A percentile compares a stretch with the other conserved stretches of the same genome.
phyloP scores from a whole-genome alignment of 1,140 invertebrate genomes.

The Drosophila gunungcola region DNA sequence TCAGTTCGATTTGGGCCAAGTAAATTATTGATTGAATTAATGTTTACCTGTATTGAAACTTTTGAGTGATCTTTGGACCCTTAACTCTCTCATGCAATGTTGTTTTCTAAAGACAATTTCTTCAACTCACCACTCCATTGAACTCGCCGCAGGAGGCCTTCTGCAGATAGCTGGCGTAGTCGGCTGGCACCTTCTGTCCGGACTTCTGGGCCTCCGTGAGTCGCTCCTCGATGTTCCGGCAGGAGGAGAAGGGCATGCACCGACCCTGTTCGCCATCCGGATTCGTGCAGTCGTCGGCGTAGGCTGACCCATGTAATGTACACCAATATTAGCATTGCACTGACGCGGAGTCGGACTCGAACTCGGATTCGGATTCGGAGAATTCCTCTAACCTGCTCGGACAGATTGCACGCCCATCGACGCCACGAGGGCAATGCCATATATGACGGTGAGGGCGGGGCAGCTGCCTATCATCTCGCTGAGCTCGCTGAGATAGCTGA shows the following conservation, averaged over 20 bases:
- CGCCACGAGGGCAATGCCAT: slow-evolving; percentile 38
- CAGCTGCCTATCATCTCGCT: slow-evolving; percentile 44
- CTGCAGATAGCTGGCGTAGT: slow-evolving; percentile 54
- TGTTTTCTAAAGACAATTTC: too few relatives aligned
- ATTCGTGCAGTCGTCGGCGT: slow-evolving; percentile 58
- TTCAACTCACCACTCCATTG: slow-evolving; percentile 49
- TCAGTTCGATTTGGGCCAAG: not conserved
- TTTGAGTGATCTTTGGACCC: not conserved
- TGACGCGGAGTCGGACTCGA: slow-evolving; percentile 11
- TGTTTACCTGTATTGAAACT: not conserved
- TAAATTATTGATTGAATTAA: not conserved
- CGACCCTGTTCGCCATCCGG: slow-evolving; percentile 52
- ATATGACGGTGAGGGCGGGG: slow-evolving; percentile 20
- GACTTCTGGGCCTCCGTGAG: slow-evolving; percentile 33
- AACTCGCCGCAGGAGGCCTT: slow-evolving; percentile 56
- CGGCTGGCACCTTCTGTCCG: slow-evolving; percentile 33
- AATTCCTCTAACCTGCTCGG: slow-evolving; percentile 56
- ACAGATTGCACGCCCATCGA: slow-evolving; percentile 28
- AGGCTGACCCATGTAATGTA: slow-evolving; percentile 48
- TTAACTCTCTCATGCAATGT: too few relatives aligned
- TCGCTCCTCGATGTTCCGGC: slow-evolving; percentile 56
- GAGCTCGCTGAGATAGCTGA: slow-evolving; percentile 8
- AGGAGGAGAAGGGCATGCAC: slow-evolving; percentile 65
- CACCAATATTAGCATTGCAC: slow-evolving; percentile 47
- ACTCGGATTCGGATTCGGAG: slow-evolving; percentile 20